These are phyloP conservation scores for Emydura subglobosa DNA, from an alignment of 2,113 vertebrate genomes.

Conservation along the genomic window DNA sequence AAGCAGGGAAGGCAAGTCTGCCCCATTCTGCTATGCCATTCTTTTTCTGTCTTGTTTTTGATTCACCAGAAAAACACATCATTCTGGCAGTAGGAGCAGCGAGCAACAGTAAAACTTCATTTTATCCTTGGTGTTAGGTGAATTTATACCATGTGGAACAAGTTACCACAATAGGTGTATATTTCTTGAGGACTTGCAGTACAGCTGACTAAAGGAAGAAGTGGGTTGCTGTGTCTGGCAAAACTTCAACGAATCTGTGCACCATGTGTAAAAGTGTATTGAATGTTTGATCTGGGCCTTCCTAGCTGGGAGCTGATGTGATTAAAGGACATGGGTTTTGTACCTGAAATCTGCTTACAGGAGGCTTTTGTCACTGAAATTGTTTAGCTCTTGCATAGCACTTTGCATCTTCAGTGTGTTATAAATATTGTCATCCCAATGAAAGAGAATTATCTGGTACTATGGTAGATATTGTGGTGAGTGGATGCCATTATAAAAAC, in stretches of 20 bases:
- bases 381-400: neutral
- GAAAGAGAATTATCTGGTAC: neutral
- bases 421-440: neutral
- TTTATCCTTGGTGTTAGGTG: rapidly evolving
- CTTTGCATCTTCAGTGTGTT: neutral
- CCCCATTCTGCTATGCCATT: neutral
- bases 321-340: neutral
- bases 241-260: neutral
- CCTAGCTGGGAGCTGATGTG: neutral
- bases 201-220: neutral
- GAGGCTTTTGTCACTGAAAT: neutral
- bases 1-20: neutral
- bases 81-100: neutral
- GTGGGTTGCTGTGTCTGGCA: neutral
- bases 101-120: neutral
- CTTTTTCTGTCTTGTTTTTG: neutral
- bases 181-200: rapidly evolving
- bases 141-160: neutral
- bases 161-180: neutral
- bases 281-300: neutral
- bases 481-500: neutral
- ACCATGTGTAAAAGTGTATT: rapidly evolving
- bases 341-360: neutral
- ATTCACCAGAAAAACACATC: neutral
- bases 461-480: neutral